Base-by-base conservation (phyloP, 2,797 vertebrate species). In the Myoxocephalus aenaeus region DNA sequence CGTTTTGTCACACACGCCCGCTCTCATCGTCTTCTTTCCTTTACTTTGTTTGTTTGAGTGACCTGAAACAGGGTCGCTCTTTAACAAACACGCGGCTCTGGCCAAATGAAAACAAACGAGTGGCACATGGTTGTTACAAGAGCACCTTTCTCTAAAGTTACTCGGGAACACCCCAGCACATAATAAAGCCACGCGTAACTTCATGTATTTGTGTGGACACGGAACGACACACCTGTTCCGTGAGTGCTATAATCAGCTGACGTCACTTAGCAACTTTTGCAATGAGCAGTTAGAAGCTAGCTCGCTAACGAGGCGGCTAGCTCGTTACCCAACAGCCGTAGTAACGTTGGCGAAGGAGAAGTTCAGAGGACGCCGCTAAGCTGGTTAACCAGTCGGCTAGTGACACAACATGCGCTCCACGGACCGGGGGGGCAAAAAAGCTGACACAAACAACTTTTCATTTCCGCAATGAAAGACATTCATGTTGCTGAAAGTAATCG, bases 381-480 rank as follows among this genome's bases (percentile, higher is more conserved):
- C 87, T 85, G 83, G 86, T 87, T 88, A 81, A 75, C 59, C 77
- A 13, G 61, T 54, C 4, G 29, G 61, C 50, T 36, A 57, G 40
- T 73, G 44, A 44, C 6, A 38, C 71, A 75, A 79, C 79, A 69
- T 22, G 22, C 58, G 44, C 67, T 57, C 56, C 8, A 29, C 65
- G 44, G n/a, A 66, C 3, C 15, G 4, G 18, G 44, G 40, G 40
- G 12, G 9, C 14, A 20, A 86, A 90, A 89, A 83, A 89, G 86
- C 68, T 92, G 91, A 92, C 92, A 92, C 87, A 92, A 94, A 92
- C 89, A 90, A 86, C 88, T 85, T 88, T 64, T 93, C 65, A 90
- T 91, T 92, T 92, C 69, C 53, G 56, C 29, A 51, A 1, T 15
- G 14, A 61, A 81, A 67, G 9, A 14, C 77, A 58, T 17, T 20